These are phyloP conservation scores for Erpornis zantholeuca DNA, from an alignment of 2,113 vertebrate genomes.

Conservation along the genomic window DNA sequence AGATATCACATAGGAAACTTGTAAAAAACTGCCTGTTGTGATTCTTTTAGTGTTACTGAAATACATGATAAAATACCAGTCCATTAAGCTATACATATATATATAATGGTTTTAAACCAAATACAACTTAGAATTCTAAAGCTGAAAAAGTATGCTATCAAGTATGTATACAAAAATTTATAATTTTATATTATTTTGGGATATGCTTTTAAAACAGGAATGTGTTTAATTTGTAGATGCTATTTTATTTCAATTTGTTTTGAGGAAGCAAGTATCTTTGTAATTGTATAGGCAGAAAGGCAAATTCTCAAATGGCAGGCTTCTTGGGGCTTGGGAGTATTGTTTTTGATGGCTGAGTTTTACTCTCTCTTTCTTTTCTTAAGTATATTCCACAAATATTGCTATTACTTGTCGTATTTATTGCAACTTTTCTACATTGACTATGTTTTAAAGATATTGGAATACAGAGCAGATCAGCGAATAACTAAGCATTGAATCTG, in stretches of 20 bases:
- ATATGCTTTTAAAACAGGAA: not conserved
- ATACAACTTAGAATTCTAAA: not conserved
- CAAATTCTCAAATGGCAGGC: not conserved
- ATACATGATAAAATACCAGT: not conserved
- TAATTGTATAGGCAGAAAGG: not conserved
- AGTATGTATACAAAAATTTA: not conserved
- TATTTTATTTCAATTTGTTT: not conserved
- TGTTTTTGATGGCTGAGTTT: not conserved
- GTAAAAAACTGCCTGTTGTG: not conserved
- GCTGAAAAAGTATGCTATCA: not conserved
- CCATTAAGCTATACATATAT: not conserved
- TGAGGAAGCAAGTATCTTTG: not conserved
- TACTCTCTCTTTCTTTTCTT: not conserved
- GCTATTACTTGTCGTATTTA: not conserved
- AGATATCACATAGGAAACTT: not conserved
- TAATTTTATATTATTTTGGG: not conserved
- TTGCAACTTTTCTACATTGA: not conserved
- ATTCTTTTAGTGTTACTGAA: not conserved
- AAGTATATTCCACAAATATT: not conserved
- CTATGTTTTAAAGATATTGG: not conserved
- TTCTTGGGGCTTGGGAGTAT: not conserved
- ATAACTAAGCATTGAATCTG: not conserved
- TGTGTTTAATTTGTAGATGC: not conserved
- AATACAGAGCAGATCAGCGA: not conserved
- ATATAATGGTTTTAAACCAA: not conserved